Percentiles rank a stretch among this genome's conserved stretches.
phyloP scores from a whole-genome alignment of 2,797 vertebrate species.

The Mormyrus hasselquistii region DNA sequence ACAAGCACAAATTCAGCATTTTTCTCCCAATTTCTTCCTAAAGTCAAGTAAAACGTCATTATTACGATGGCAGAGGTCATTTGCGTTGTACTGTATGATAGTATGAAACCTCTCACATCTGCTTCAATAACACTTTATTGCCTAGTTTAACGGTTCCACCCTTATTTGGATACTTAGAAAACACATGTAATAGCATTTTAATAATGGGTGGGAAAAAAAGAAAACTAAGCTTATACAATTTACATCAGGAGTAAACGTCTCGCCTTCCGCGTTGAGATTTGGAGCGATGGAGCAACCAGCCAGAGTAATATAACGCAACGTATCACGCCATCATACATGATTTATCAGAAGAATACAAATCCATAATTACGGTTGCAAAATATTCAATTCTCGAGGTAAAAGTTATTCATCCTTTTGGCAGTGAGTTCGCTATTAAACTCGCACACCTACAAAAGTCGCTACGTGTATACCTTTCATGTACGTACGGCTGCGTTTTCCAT shows the following conservation, averaged over 20 bases:
- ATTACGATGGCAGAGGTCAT: not conserved
- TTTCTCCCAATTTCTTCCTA: not conserved
- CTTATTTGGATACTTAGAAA: not conserved
- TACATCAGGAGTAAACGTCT: not conserved
- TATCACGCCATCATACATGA: slow-evolving; percentile 4
- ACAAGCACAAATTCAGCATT: not conserved
- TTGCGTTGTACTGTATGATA: not conserved
- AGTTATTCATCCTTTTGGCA: not conserved
- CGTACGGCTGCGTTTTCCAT: slow-evolving; percentile 6
- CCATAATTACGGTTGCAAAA: not conserved
- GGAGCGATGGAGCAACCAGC: not conserved
- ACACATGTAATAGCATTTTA: not conserved
- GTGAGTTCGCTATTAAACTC: not conserved
- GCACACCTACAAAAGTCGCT: not conserved
- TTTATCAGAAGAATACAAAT: not conserved
- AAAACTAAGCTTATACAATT: not conserved
- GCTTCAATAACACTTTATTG: not conserved
- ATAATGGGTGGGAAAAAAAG: not conserved
- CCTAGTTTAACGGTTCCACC: not conserved
- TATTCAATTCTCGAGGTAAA: not conserved
- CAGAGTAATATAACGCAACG: not conserved
- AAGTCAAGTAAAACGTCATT: not conserved
- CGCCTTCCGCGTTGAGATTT: not conserved
- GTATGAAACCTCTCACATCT: not conserved
- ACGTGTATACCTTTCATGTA: not conserved